Conservation (phyloP, 2,797 vertebrate species). For the Coregonus sp. region DNA sequence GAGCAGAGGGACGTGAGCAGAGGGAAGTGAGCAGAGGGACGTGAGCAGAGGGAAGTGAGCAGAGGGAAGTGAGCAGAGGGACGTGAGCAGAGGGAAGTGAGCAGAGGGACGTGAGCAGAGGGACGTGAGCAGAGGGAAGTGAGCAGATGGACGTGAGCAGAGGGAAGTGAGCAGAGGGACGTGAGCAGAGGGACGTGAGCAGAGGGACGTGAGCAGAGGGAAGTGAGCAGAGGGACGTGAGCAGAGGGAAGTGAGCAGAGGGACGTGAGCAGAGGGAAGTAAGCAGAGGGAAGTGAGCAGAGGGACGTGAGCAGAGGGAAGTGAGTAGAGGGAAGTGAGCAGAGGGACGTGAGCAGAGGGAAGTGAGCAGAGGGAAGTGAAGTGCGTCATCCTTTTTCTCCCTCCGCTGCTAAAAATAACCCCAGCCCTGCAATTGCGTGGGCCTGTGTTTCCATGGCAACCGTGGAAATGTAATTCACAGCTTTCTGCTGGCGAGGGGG, state of each 20-base stretch:
- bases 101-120: slow-evolving; percentile 36
- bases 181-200: background rate
- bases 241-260: background rate
- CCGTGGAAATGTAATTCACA: slow-evolving; percentile 75
- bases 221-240: slow-evolving; percentile 35
- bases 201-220: slow-evolving; percentile 34
- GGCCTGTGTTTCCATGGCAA: slow-evolving; percentile 76
- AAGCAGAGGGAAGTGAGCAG: background rate
- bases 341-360: slow-evolving; percentile 43
- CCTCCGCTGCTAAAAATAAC: slow-evolving; percentile 75
- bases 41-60: slow-evolving; percentile 38
- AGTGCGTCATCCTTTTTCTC: slow-evolving; percentile 70
- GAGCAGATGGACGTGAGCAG: background rate
- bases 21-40: slow-evolving; percentile 32
- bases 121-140: slow-evolving; percentile 30
- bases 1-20: background rate
- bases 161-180: slow-evolving; percentile 33
- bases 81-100: slow-evolving; percentile 21
- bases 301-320: slow-evolving; percentile 45
- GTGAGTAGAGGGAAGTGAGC: slow-evolving; percentile 12
- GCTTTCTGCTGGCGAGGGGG: slow-evolving; percentile 58
- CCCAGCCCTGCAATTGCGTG: slow-evolving; percentile 59
- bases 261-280: slow-evolving; percentile 48
- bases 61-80: slow-evolving; percentile 43
- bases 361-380: slow-evolving; percentile 46